Base-by-base conservation (phyloP, 2,113 vertebrate species). In the Oreocharis arfaki region DNA sequence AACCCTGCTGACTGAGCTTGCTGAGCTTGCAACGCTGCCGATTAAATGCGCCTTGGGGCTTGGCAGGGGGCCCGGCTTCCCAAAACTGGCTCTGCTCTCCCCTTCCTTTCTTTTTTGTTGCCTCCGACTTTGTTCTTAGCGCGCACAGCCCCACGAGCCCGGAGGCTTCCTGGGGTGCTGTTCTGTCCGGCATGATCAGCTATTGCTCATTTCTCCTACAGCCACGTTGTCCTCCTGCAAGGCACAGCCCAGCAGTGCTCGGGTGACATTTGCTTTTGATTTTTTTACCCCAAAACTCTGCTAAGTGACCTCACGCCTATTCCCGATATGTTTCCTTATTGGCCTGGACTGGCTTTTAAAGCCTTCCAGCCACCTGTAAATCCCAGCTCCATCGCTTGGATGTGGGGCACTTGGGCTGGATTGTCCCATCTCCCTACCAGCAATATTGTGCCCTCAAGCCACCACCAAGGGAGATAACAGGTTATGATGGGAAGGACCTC, bases 111-210 rank as follows among this genome's bases (percentile, higher is more conserved):
- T 77, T 8, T 15, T 2, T 16, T 1, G 0, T 69, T 82, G 37
- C 78, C 63, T 49, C 65, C 61, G 4, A 0, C 3, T 23, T 37
- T 1, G 1, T 21, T 52, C 80, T 59, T 14, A 22, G 32, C 13
- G 4, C 24, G 4, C 4, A 3, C 17, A 11, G 61, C 44, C 5
- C 5, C 37, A 21, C 0, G 0, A 91, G 28, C 15, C n/a, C 1
- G 0, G 19, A 69, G 21, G 19, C 3, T 16, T 37, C 17, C 55
- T 13, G 61, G 37, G 46, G 21, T 9, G 55, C 23, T 79, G 49
- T 74, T 24, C 33, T 52, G 8, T 26, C 35, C 32, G 22, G 35
- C 55, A 3, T 0, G 0, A n/a, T 18, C 67, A 33, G 22, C 2
- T 57, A 5, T 46, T 8, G 13, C 55, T 42, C 22, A 5, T 30